Evolutionary conservation across 1,140 invertebrate genomes (phyloP).

Genomic region (Mycetomoellerius zeteki): DNA sequence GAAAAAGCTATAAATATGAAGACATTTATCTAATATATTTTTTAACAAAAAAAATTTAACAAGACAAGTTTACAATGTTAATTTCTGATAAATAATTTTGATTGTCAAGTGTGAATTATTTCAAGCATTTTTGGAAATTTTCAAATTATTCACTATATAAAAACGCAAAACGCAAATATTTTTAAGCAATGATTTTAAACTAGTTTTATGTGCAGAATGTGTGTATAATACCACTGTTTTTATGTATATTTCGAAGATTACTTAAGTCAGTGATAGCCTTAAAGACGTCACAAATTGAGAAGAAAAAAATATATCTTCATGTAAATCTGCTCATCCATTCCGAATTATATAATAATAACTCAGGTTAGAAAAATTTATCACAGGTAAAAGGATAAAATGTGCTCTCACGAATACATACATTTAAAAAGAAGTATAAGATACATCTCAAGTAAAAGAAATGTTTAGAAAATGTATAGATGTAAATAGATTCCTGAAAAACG

Average conservation of each 20-base stretch:
- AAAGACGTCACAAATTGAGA: not conserved
- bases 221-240: not conserved
- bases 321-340: not conserved
- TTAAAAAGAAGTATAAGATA: not conserved
- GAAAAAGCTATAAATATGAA: no score
- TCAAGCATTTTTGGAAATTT: not conserved
- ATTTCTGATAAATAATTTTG: constrained; percentile 2
- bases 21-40: not conserved
- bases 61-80: not conserved
- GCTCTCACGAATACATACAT: not conserved
- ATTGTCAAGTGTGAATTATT: not conserved
- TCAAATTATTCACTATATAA: not conserved
- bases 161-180: not conserved
- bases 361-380: constrained; percentile 33
- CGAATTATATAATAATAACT: constrained; percentile 1
- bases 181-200: not conserved
- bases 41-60: not conserved
- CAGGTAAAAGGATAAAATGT: constrained; percentile 30
- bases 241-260: not conserved
- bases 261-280: constrained; percentile 5
- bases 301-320: not conserved
- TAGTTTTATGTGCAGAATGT: constrained; percentile 3
- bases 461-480: not conserved
- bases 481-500: constrained; percentile 10
- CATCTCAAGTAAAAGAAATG: not conserved